phyloP scores from a whole-genome alignment of 2,113 vertebrate genomes.

The Vidua chalybeata region DNA sequence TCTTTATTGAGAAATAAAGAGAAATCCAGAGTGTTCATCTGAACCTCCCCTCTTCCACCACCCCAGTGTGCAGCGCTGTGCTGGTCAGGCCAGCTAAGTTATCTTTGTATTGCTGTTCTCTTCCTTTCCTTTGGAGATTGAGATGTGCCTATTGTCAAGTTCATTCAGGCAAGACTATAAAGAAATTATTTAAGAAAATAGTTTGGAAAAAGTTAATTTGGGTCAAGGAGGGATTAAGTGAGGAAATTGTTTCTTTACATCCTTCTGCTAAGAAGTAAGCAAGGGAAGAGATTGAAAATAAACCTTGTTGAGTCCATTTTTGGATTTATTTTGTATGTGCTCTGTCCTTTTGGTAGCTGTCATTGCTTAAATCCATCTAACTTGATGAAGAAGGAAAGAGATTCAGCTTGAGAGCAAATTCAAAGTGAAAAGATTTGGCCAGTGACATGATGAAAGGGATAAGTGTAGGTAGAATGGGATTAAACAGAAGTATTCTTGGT shows the following conservation, averaged over 20 bases:
- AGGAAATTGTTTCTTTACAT: neutral
- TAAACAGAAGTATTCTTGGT: neutral
- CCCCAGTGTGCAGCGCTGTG: rapidly evolving
- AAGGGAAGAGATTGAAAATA: neutral
- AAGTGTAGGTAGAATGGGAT: slow-evolving; percentile 1
- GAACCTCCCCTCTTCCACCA: no score
- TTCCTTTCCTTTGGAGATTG: neutral
- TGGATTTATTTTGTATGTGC: neutral
- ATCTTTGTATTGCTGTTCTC: neutral
- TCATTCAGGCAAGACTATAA: neutral
- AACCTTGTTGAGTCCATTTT: neutral
- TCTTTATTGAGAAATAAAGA: neutral
- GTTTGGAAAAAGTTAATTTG: slow-evolving; percentile 29
- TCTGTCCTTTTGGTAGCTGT: neutral
- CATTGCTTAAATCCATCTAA: neutral
- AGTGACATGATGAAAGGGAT: neutral
- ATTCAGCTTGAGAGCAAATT: neutral
- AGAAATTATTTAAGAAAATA: neutral
- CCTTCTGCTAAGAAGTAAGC: slow-evolving; percentile 14
- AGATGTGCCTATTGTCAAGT: neutral
- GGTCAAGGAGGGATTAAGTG: slow-evolving; percentile 19
- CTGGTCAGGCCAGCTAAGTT: neutral
- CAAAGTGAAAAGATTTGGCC: slow-evolving; percentile 14
- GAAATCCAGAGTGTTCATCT: neutral
- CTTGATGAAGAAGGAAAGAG: neutral